Conservation (phyloP, 23 tunicate species). For the Halocynthia aurantium region DNA sequence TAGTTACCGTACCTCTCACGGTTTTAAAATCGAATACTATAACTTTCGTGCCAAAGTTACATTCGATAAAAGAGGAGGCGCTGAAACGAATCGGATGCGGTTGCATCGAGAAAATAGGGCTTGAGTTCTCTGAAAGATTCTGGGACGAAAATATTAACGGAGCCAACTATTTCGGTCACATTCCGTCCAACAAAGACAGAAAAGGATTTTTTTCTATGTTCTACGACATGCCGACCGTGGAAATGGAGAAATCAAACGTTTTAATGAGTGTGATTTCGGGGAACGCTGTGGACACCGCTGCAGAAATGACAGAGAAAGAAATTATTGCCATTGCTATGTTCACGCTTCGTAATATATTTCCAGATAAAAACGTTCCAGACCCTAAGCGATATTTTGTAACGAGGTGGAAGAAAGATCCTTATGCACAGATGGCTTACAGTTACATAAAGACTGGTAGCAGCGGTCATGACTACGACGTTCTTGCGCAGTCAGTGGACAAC, state of each 20-base stretch:
- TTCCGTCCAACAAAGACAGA: slow-evolving; percentile 35
- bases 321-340: slow-evolving; percentile 48
- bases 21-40: slow-evolving; percentile 73
- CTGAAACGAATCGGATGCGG: slow-evolving; percentile 77
- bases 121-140: slow-evolving; percentile 53
- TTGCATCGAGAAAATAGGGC: slow-evolving; percentile 69
- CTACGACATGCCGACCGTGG: slow-evolving; percentile 64
- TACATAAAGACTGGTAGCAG: slow-evolving; percentile 56
- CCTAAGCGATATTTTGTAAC: slow-evolving; percentile 67
- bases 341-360: slow-evolving; percentile 45
- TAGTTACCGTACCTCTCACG: slow-evolving; percentile 75
- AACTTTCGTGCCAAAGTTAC: slow-evolving; percentile 50
- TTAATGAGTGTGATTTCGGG: slow-evolving; percentile 90
- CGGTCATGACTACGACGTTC: slow-evolving; percentile 80
- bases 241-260: slow-evolving; percentile 47
- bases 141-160: slow-evolving; percentile 82
- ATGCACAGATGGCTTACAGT: slow-evolving; percentile 88
- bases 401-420: slow-evolving; percentile 68
- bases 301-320: slow-evolving; percentile 49
- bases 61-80: slow-evolving; percentile 29
- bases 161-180: slow-evolving; percentile 85
- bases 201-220: slow-evolving; percentile 81
- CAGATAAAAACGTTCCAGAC: slow-evolving; percentile 52
- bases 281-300: slow-evolving; percentile 51
- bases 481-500: slow-evolving; percentile 48